phyloP scores from a whole-genome alignment of 2,888 invertebrate species.

The Hermodice carunculata region DNA sequence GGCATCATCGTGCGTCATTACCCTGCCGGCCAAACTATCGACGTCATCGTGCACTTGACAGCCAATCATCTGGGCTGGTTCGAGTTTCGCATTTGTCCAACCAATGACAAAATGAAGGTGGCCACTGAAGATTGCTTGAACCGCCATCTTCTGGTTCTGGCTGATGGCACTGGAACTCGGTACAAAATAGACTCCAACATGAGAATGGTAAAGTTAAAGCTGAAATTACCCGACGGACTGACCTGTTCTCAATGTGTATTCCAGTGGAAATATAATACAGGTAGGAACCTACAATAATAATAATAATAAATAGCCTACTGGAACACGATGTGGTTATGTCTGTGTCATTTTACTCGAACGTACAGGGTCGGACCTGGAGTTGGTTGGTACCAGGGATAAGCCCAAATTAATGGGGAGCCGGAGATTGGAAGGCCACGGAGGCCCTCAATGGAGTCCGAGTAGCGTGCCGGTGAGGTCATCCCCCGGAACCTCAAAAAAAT shows the following conservation, averaged over 20 bases:
- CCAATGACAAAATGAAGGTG: slow-evolving; percentile 5
- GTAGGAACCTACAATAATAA: no score
- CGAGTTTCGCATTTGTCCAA: slow-evolving; percentile 38
- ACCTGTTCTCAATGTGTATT: slow-evolving; percentile 50
- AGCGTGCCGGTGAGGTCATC: no score
- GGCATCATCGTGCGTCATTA: slow-evolving; percentile 31
- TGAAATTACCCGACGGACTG: slow-evolving; percentile 46
- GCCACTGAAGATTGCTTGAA: slow-evolving; percentile 5
- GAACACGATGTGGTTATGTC: no score
- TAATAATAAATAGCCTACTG: no score
- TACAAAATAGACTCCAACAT: neutral
- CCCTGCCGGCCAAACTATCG: neutral
- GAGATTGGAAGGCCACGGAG: no score
- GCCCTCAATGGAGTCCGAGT: no score
- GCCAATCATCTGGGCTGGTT: slow-evolving; percentile 37
- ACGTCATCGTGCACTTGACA: slow-evolving; percentile 25
- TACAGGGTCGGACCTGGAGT: no score
- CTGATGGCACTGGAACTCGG: no score
- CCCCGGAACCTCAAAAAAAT: no score
- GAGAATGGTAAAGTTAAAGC: slow-evolving; percentile 36
- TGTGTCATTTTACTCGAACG: no score
- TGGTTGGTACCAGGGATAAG: no score
- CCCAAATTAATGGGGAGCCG: no score
- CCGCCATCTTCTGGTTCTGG: neutral
- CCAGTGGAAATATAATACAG: slow-evolving; percentile 53